These are phyloP conservation scores for Casuarius casuarius DNA, from an alignment of 2,113 vertebrate genomes.

Conservation along the genomic window DNA sequence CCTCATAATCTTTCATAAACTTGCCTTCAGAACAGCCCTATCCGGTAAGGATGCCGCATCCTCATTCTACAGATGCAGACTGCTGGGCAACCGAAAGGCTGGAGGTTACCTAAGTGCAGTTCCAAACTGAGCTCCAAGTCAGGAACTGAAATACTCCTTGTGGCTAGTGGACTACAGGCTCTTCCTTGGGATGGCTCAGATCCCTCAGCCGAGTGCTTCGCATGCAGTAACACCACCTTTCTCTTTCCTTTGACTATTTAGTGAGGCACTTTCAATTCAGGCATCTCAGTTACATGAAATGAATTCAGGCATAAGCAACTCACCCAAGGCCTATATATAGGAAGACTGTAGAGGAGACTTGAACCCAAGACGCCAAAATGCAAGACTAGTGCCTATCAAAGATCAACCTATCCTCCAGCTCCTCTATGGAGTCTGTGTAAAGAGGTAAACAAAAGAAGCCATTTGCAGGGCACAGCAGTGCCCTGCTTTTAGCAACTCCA, in stretches of 20 bases:
- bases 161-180: accelerated
- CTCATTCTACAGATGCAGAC: neutral
- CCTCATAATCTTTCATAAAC: neutral
- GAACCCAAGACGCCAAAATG: neutral
- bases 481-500: neutral
- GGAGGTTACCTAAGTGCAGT: neutral
- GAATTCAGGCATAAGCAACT: neutral
- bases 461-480: neutral
- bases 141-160: neutral
- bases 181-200: neutral
- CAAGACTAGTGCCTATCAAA: neutral
- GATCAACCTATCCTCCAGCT: neutral
- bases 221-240: neutral
- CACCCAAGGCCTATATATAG: neutral
- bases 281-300: neutral
- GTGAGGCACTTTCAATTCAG: neutral
- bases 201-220: neutral
- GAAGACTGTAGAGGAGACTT: neutral
- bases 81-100: neutral
- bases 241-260: neutral
- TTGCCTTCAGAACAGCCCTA: neutral
- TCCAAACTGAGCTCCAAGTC: neutral
- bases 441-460: neutral
- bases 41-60: neutral
- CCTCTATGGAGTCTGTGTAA: neutral